Conservation (phyloP, 2,888 invertebrate species). For the Apamea monoglypha region DNA sequence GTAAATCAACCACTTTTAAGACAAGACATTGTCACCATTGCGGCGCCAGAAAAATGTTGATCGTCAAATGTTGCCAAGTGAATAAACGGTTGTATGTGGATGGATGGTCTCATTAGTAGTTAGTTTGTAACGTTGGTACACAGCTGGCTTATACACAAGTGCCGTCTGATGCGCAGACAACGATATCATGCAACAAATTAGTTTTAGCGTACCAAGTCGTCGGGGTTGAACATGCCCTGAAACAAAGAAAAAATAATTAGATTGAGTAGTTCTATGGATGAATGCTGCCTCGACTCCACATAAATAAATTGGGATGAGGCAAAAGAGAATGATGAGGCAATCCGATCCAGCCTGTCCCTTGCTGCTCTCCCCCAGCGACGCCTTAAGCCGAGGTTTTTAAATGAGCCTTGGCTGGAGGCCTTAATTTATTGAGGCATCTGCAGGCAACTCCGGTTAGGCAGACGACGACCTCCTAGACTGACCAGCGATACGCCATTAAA, state of each 20-base stretch:
- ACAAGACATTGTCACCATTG: neutral
- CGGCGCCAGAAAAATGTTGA: neutral
- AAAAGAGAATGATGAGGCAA: neutral
- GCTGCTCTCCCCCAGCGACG: neutral
- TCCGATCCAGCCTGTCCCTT: neutral
- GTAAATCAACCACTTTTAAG: neutral
- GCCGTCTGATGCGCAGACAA: conserved; percentile 78
- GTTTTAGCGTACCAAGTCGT: conserved; percentile 92
- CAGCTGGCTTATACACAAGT: conserved; percentile 83
- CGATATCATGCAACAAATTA: conserved; percentile 83
- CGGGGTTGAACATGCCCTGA: conserved; percentile 97
- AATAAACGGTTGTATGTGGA: conserved; percentile 28
- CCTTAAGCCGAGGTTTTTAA: neutral
- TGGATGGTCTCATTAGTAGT: conserved; percentile 58
- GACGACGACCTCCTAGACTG: no score
- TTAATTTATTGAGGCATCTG: neutral
- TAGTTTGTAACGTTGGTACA: conserved; percentile 64
- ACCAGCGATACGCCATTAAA: neutral
- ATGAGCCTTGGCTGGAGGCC: no score
- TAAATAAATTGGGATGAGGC: neutral
- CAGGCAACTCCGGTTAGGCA: neutral
- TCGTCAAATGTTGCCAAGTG: conserved; percentile 31
- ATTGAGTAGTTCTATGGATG: neutral
- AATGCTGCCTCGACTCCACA: neutral
- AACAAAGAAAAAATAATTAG: conserved; percentile 74